phyloP scores from a whole-genome alignment of 37 sponge, comb jelly and placozoan genomes.

The Chondrilla cf. caribensis region DNA sequence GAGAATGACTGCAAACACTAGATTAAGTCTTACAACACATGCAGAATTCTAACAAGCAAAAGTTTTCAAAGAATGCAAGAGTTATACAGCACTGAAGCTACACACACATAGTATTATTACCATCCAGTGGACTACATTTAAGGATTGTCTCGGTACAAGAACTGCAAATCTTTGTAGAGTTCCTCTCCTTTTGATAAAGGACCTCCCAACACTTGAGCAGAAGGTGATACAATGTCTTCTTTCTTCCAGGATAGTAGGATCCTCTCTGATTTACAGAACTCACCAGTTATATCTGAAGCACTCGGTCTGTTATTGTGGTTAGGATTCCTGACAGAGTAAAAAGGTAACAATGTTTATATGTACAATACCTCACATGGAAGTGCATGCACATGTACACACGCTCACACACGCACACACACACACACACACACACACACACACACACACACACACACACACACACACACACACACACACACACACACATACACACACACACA shows the following conservation, averaged over 20 bases:
- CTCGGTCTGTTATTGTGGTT: background rate
- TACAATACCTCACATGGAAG: background rate
- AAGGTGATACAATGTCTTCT: constrained; percentile 1
- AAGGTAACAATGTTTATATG: background rate
- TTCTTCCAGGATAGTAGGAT: background rate
- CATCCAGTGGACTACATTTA: no score
- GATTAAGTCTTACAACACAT: no score
- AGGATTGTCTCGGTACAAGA: background rate
- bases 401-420: constrained; percentile 16
- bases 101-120: no score
- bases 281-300: constrained; percentile 5
- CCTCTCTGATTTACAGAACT: constrained; percentile 13
- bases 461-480: constrained; percentile 21
- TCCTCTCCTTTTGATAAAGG: background rate
- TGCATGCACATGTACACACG: background rate
- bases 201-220: constrained; percentile 5
- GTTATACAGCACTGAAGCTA: no score
- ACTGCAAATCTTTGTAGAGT: constrained; percentile 11
- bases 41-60: no score
- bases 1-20: no score
- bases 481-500: constrained; percentile 19
- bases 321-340: background rate
- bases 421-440: constrained; percentile 19
- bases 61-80: no score
- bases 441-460: background rate